Percentiles rank a stretch among this genome's conserved stretches.
Conservation (phyloP, 2,113 vertebrate genomes). For the Aptenodytes forsteri region DNA sequence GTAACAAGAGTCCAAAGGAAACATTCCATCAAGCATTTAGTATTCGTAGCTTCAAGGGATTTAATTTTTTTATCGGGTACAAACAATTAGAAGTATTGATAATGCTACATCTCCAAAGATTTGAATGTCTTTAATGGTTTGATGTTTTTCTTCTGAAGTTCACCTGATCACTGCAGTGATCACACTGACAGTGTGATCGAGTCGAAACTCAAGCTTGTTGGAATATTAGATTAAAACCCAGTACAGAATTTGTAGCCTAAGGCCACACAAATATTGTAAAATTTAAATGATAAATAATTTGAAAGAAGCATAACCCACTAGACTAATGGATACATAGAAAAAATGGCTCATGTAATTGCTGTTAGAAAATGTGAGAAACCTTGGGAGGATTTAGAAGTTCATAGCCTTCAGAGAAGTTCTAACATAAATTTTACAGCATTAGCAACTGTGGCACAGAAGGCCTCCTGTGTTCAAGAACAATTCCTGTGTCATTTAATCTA, state of each 20-base stretch:
- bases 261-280: neutral
- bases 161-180: neutral
- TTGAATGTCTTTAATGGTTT: neutral
- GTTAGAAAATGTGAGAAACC: constrained; percentile 6
- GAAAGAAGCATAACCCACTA: neutral
- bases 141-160: neutral
- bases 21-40: neutral
- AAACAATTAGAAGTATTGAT: neutral
- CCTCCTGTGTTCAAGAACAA: neutral
- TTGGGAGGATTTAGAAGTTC: neutral
- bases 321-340: neutral
- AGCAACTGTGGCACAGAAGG: neutral
- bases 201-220: neutral
- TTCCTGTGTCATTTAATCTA: neutral
- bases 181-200: neutral
- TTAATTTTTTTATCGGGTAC: neutral
- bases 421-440: neutral
- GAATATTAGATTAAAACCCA: constrained; percentile 13
- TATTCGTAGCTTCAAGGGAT: neutral
- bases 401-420: neutral
- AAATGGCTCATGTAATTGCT: constrained; percentile 22
- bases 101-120: neutral
- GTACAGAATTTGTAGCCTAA: neutral
- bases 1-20: neutral
- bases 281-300: constrained; percentile 17